Evolutionary conservation across 2,888 invertebrate genomes (phyloP).

Genomic region (Craniophora ligustri): DNA sequence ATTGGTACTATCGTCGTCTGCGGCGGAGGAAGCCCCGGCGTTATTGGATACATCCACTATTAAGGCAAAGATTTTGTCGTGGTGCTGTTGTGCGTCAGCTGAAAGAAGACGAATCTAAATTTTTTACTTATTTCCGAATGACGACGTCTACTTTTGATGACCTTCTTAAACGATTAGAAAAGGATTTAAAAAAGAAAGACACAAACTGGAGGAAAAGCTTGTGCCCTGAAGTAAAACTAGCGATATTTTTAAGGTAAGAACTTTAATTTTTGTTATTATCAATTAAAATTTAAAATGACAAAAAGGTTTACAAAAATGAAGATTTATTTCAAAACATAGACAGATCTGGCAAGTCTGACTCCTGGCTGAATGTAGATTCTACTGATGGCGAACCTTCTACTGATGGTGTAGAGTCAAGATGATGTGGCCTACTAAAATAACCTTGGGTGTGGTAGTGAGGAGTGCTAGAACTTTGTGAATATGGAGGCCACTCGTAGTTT

Average conservation of each 20-base stretch:
- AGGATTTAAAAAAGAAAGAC: constrained; percentile 38
- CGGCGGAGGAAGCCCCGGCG: constrained; percentile 48
- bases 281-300: too few relatives aligned
- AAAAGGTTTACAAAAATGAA: too few relatives aligned
- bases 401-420: constrained; percentile 27
- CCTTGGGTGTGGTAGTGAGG: constrained; percentile 25
- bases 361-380: too few relatives aligned
- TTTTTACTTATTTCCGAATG: constrained; percentile 37
- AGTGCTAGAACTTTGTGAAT: constrained; percentile 38
- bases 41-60: constrained; percentile 49
- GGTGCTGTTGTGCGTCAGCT: constrained; percentile 30
- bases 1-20: constrained; percentile 51
- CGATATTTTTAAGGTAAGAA: constrained; percentile 42
- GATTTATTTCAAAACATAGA: constrained; percentile 22
- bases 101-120: constrained; percentile 39
- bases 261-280: constrained; percentile 37
- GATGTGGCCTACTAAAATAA: constrained; percentile 34
- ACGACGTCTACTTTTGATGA: constrained; percentile 30
- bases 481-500: constrained; percentile 39
- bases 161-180: constrained; percentile 32
- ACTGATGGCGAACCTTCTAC: too few relatives aligned
- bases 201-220: constrained; percentile 32
- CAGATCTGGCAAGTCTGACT: constrained; percentile 28
- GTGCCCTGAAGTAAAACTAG: constrained; percentile 41
- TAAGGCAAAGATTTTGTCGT: constrained; percentile 37